Conservation (phyloP, 2,113 vertebrate species). For the Proteles cristata region DNA sequence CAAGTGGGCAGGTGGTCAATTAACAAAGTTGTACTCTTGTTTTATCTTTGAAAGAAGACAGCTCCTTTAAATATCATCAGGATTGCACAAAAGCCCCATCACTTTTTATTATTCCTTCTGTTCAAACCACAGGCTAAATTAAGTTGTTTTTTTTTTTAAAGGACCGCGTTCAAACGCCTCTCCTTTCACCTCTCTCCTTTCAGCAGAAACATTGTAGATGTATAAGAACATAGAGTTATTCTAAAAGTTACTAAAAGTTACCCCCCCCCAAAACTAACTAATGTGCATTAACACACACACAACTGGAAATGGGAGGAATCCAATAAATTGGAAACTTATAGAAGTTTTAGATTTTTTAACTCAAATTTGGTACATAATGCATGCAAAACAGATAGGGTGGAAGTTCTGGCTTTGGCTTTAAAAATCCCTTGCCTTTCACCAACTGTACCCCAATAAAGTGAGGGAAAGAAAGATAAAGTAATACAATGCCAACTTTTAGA, state of each 20-base stretch:
- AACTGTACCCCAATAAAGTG: not conserved
- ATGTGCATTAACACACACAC: not conserved
- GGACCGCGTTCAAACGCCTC: not conserved
- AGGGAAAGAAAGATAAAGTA: slow-evolving; percentile 50
- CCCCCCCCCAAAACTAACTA: not conserved
- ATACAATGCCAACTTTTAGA: slow-evolving; percentile 29
- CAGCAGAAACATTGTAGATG: slow-evolving; percentile 13
- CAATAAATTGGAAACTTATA: slow-evolving; percentile 7
- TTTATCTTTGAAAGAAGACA: slow-evolving; percentile 49
- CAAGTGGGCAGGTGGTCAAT: slow-evolving; percentile 21
- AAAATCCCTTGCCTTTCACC: slow-evolving; percentile 25
- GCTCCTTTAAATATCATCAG: slow-evolving; percentile 29
- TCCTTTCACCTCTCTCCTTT: not conserved
- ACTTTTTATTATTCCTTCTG: slow-evolving; percentile 56
- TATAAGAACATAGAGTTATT: slow-evolving; percentile 24
- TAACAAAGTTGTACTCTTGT: slow-evolving; percentile 42
- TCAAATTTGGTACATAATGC: slow-evolving; percentile 17
- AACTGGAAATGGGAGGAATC: not conserved
- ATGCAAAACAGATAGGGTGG: not conserved
- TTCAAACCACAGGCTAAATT: slow-evolving; percentile 47
- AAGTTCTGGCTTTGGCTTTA: not conserved
- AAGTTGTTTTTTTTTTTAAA: not conserved
- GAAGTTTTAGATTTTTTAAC: slow-evolving; percentile 51
- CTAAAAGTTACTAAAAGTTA: not conserved
- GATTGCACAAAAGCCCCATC: slow-evolving; percentile 14